phyloP scores from a whole-genome alignment of 1,140 invertebrate genomes.

The Zaprionus inermis region DNA sequence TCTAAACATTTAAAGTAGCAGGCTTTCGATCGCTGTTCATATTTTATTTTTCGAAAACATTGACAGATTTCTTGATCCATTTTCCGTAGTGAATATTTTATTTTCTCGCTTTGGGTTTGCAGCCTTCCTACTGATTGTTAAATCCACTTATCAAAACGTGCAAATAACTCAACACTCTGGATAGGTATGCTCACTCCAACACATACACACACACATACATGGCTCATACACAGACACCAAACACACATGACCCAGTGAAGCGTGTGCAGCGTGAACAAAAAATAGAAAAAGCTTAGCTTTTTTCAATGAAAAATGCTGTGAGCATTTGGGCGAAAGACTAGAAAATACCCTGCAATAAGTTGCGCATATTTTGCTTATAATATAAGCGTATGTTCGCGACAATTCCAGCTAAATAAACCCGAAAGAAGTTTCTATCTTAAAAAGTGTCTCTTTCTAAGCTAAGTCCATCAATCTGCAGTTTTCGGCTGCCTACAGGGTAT shows the following conservation, averaged over 20 bases:
- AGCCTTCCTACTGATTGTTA: slow-evolving; percentile 52
- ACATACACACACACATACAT: slow-evolving; percentile 1
- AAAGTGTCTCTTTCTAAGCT: too few relatives aligned
- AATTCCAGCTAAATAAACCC: too few relatives aligned
- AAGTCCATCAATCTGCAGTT: too few relatives aligned
- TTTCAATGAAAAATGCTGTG: slow-evolving; percentile 30
- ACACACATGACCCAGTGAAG: slow-evolving; percentile 55
- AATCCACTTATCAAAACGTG: slow-evolving; percentile 81
- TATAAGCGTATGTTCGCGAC: neutral
- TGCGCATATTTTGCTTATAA: neutral
- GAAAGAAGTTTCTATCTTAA: too few relatives aligned
- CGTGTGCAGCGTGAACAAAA: slow-evolving; percentile 58
- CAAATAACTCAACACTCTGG: slow-evolving; percentile 72
- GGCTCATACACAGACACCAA: slow-evolving; percentile 15
- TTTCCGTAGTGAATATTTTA: neutral
- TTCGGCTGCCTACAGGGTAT: slow-evolving; percentile 17
- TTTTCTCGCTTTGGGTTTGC: slow-evolving; percentile 27
- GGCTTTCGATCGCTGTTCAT: too few relatives aligned
- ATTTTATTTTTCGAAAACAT: neutral
- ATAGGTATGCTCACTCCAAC: slow-evolving; percentile 39
- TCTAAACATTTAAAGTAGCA: neutral
- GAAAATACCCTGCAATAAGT: neutral
- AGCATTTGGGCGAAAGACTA: neutral
- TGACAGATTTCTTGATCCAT: slow-evolving; percentile 23
- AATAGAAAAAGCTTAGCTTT: slow-evolving; percentile 22